Evolutionary conservation across 2,888 invertebrate genomes (phyloP).

Genomic region (Cosmopolites sordidus): DNA sequence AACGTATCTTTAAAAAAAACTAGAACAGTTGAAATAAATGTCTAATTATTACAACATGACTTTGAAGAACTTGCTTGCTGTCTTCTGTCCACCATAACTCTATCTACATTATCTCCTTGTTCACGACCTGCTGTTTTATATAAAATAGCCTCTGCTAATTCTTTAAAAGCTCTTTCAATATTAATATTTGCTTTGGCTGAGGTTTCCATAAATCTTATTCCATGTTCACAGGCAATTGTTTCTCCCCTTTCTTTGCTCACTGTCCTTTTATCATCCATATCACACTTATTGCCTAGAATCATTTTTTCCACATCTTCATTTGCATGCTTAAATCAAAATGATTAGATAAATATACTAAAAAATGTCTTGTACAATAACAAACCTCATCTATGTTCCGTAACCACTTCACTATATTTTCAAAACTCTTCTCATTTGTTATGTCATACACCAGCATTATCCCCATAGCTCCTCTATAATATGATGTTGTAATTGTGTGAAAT

Average conservation of each 20-base stretch:
- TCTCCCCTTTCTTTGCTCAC: conserved; percentile 92
- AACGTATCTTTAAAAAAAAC: background rate
- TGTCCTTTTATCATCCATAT: conserved; percentile 92
- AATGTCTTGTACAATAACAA: background rate
- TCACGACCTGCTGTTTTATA: conserved; percentile 84
- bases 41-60: conserved; percentile 50
- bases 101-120: conserved; percentile 69
- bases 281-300: conserved; percentile 98
- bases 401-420: conserved; percentile 99
- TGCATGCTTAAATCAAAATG: conserved; percentile 66
- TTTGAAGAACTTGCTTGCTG: conserved; percentile 61
- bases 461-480: conserved; percentile 97
- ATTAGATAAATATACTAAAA: background rate
- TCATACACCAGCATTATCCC: conserved; percentile 98
- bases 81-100: conserved; percentile 70
- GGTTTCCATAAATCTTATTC: conserved; percentile 96
- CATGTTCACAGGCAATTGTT: conserved; percentile 85
- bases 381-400: conserved; percentile 94
- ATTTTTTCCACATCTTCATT: conserved; percentile 98
- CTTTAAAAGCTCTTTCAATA: conserved; percentile 93
- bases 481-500: conserved; percentile 97
- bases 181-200: conserved; percentile 96
- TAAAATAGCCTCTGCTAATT: conserved; percentile 82
- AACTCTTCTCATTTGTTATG: conserved; percentile 95
- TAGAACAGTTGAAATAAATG: conserved; percentile 6